A percentile compares a stretch with the other conserved stretches of the same genome.
Conservation (phyloP, 2,113 vertebrate species). For the Diglossa brunneiventris region DNA sequence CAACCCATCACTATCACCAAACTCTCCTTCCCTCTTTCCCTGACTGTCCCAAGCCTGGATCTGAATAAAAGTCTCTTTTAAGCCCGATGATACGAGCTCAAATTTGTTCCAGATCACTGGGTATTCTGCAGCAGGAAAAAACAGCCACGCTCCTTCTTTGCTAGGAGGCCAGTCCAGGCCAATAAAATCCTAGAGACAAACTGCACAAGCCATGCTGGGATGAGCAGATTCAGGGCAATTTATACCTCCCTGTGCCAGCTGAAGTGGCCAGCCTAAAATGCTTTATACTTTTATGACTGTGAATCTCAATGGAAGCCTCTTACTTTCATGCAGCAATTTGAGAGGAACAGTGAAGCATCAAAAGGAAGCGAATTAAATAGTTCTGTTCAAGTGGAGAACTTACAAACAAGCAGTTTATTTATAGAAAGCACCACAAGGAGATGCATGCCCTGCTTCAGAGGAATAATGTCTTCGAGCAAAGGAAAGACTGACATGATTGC, state of each 20-base stretch:
- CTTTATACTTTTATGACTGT: slow-evolving; percentile 10
- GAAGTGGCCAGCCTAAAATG: slow-evolving; percentile 33
- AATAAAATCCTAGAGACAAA: slow-evolving; percentile 42
- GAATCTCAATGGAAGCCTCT: slow-evolving; percentile 37
- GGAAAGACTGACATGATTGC: neutral
- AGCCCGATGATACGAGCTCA: neutral
- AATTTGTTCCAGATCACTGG: slow-evolving; percentile 20
- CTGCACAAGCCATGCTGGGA: slow-evolving; percentile 4
- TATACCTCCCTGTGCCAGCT: slow-evolving; percentile 15
- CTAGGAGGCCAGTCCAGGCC: neutral
- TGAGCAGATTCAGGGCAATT: slow-evolving; percentile 49
- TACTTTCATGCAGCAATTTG: slow-evolving; percentile 43
- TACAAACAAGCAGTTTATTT: slow-evolving; percentile 43
- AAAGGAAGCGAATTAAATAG: slow-evolving; percentile 50
- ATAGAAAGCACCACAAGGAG: slow-evolving; percentile 26
- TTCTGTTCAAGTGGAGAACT: slow-evolving; percentile 44
- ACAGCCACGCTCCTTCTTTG: neutral
- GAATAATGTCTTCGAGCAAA: neutral
- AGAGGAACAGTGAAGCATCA: slow-evolving; percentile 40
- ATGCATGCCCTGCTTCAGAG: neutral
- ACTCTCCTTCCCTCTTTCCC: neutral
- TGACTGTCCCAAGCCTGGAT: neutral
- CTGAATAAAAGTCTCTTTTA: neutral
- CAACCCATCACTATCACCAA: neutral
- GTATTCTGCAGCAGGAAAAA: neutral